Evolutionary conservation across 2,113 vertebrate species (phyloP).

Genomic region (Cinclus mexicanus): DNA sequence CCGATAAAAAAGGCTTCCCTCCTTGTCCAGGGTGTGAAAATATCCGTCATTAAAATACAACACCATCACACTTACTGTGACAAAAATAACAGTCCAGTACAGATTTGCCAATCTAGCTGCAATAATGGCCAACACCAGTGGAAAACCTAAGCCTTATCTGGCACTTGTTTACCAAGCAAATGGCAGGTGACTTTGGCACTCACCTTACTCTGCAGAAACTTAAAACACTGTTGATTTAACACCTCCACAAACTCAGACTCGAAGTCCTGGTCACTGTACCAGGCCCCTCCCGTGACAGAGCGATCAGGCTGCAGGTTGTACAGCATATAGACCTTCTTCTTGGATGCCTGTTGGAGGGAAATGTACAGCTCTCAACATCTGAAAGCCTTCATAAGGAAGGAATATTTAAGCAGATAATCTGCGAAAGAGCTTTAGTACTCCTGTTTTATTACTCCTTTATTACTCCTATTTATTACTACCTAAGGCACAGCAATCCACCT

Average conservation of each 20-base stretch:
- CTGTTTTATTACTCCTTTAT: neutral
- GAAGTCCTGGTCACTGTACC: conserved; percentile 99
- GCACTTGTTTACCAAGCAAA: neutral
- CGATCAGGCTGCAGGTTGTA: conserved; percentile 96
- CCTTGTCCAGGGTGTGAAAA: neutral
- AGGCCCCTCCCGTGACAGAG: conserved; percentile 94
- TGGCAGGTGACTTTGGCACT: neutral
- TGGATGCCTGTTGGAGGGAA: conserved; percentile 84
- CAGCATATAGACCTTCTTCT: conserved; percentile 98
- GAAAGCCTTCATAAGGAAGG: neutral
- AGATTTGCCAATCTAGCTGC: neutral
- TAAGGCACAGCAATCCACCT: neutral
- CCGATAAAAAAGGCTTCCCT: neutral
- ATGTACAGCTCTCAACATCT: neutral
- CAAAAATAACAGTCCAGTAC: neutral
- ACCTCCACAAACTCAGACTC: conserved; percentile 99
- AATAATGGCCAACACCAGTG: neutral
- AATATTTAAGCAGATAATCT: neutral
- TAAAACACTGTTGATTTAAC: conserved; percentile 97
- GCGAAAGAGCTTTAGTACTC: neutral
- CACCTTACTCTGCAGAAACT: conserved; percentile 96
- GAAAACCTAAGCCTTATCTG: neutral
- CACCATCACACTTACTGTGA: neutral
- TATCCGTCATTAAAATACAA: neutral
- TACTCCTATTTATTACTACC: neutral